These are phyloP conservation scores for Ericerus pela DNA, from an alignment of 1,140 invertebrate genomes.

Conservation along the genomic window DNA sequence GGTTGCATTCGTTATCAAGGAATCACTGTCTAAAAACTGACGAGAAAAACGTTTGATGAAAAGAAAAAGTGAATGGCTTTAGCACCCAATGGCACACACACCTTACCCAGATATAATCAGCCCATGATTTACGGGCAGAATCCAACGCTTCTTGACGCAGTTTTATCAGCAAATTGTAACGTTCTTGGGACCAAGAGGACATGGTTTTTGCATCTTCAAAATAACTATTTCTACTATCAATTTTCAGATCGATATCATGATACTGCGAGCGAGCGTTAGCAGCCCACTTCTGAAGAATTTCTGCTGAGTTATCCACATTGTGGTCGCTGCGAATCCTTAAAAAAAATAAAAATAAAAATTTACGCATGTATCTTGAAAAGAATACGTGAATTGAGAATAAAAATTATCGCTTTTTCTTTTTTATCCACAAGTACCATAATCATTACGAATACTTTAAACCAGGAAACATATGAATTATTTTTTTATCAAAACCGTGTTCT, in stretches of 20 bases:
- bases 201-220: conserved; percentile 46
- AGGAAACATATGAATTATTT: not conserved
- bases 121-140: conserved; percentile 57
- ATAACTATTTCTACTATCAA: conserved; percentile 34
- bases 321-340: conserved; percentile 77
- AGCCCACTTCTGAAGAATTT: conserved; percentile 62
- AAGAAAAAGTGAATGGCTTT: not conserved
- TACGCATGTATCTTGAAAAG: too few species aligned
- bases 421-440: not conserved
- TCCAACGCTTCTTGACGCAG: conserved; percentile 63
- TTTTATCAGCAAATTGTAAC: conserved; percentile 67
- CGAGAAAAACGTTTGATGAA: not conserved
- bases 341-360: conserved; percentile 17
- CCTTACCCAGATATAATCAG: conserved; percentile 67
- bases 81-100: not conserved
- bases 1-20: conserved; percentile 57
- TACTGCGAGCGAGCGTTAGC: conserved; percentile 44
- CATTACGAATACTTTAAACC: not conserved
- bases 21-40: conserved; percentile 80
- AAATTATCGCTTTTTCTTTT: too few species aligned
- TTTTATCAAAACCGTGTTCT: too few species aligned
- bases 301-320: conserved; percentile 60
- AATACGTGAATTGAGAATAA: too few species aligned
- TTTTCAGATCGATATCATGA: conserved; percentile 48
- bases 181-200: conserved; percentile 55